phyloP scores from a whole-genome alignment of 92 coral and sea anemone species.

The Epizoanthus ramosus region DNA sequence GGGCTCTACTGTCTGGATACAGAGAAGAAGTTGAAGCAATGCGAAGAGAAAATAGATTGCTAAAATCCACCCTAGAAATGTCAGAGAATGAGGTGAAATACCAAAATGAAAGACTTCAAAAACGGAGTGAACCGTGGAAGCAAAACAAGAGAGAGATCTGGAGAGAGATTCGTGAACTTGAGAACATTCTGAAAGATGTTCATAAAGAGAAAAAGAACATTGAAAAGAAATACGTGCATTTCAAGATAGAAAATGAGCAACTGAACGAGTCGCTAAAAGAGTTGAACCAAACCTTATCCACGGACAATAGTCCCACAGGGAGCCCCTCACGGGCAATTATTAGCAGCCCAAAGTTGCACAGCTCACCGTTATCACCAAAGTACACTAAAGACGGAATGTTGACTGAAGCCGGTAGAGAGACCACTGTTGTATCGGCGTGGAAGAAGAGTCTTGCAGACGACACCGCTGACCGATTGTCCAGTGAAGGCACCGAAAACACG shows the following conservation, averaged over 20 bases:
- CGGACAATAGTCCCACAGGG: background rate
- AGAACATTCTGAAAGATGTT: slow-evolving; percentile 87
- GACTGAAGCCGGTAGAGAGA: slow-evolving; percentile 9
- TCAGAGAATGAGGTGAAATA: slow-evolving; percentile 85
- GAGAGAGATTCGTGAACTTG: slow-evolving; percentile 92
- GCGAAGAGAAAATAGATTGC: slow-evolving; percentile 67
- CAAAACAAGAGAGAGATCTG: slow-evolving; percentile 86
- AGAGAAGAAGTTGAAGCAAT: slow-evolving; percentile 77
- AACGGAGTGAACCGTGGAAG: slow-evolving; percentile 67
- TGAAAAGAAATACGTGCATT: slow-evolving; percentile 88
- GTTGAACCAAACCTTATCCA: slow-evolving; percentile 15
- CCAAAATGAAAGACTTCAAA: slow-evolving; percentile 62
- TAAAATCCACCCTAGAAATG: slow-evolving; percentile 76
- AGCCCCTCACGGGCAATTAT: background rate
- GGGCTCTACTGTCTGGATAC: slow-evolving; percentile 77
- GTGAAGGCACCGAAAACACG: background rate
- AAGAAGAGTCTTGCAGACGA: slow-evolving; percentile 24
- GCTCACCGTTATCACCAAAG: background rate
- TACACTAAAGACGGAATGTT: slow-evolving; percentile 2
- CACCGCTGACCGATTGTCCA: slow-evolving; percentile 12
- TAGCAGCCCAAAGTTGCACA: slow-evolving; percentile 7
- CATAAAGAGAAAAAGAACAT: slow-evolving; percentile 90
- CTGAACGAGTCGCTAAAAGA: slow-evolving; percentile 56
- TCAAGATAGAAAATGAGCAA: slow-evolving; percentile 74
- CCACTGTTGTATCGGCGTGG: slow-evolving; percentile 22